Conservation (phyloP, 2,797 vertebrate species). For the Carcharodon carcharias region DNA sequence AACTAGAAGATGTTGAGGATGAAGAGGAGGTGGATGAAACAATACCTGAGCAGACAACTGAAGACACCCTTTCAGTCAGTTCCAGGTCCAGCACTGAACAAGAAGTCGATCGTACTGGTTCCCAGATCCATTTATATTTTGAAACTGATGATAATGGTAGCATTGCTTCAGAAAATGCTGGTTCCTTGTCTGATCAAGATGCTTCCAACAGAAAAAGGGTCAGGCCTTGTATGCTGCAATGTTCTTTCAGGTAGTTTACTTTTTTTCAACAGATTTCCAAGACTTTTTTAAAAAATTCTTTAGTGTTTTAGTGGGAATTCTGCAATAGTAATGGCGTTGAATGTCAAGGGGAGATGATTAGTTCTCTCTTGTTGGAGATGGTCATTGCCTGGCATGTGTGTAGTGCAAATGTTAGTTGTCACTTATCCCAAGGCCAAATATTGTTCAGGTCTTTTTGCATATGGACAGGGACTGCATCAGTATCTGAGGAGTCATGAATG, state of each 20-base stretch:
- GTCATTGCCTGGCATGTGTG: too few species aligned
- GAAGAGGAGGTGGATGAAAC: neutral
- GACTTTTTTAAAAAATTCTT: too few species aligned
- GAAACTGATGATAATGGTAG: neutral
- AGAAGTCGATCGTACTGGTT: too few species aligned
- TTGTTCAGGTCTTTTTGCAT: too few species aligned
- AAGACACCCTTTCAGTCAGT: neutral
- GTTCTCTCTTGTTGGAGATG: neutral
- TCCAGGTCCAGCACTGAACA: constrained; percentile 13
- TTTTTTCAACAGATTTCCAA: neutral
- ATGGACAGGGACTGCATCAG: too few species aligned
- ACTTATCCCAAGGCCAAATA: too few species aligned
- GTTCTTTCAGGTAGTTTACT: neutral
- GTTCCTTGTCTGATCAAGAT: neutral
- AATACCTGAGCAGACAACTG: neutral
- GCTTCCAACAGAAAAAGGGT: neutral
- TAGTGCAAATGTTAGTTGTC: too few species aligned
- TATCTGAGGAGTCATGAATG: too few species aligned
- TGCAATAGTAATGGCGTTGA: neutral
- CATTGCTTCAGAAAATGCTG: neutral
- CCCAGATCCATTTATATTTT: neutral
- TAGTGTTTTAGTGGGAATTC: too few species aligned
- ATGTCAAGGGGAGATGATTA: neutral
- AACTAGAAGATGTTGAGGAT: neutral
- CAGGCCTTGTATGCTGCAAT: neutral